Evolutionary conservation across 2,888 invertebrate species (phyloP), one percentile per base, ranked within the genome.

Genomic region (Meganola albula): DNA sequence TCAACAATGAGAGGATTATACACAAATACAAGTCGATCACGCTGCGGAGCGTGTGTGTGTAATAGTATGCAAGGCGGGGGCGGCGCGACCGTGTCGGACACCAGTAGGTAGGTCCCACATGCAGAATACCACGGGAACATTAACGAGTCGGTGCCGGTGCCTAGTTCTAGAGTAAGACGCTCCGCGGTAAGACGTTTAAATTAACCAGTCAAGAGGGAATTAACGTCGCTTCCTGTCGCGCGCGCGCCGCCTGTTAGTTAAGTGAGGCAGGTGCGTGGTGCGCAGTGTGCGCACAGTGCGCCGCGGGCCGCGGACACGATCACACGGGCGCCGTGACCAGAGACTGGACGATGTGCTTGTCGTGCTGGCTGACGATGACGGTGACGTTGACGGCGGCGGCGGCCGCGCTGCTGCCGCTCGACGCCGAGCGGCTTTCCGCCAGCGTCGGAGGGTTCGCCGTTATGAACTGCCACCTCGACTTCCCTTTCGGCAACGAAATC

Each of bases 381-480:
- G 20, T 6, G 25, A 29, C 28, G 44, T 34, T 33, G 27, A 41
- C 24, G 10, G 39, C 29, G 14, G 38, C 49, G 14, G 53, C 44
- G 31, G 50, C 48, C 36, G 53, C 74, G 55, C 65, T 80, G 58
- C 64, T 82, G 65, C 83, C 83, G 48, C 71, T 75, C 29, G 78
- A 75, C 32, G 63, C 71, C 24, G 75, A 76, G 62, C 70, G 68
- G 21, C 85, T 91, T 55, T 90, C 89, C 40, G 91, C 93, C 46
- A 89, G 90, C 45, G 91, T 94, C 32, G 94, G 94, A 13, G 93
- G 93, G 48, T 90, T 90, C 63, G 92, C 91, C 33, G 90, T 94
- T 49, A 90, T 95, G 76, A 91, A 93, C 84, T 95, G 95, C 78
- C 91, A 92, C 57, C 90, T 97, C 56, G 93, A 95, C 77, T 96